Percentiles rank a stretch among this genome's conserved stretches.
Conservation (phyloP, 2,888 invertebrate species). For the Herminia tarsipennalis region DNA sequence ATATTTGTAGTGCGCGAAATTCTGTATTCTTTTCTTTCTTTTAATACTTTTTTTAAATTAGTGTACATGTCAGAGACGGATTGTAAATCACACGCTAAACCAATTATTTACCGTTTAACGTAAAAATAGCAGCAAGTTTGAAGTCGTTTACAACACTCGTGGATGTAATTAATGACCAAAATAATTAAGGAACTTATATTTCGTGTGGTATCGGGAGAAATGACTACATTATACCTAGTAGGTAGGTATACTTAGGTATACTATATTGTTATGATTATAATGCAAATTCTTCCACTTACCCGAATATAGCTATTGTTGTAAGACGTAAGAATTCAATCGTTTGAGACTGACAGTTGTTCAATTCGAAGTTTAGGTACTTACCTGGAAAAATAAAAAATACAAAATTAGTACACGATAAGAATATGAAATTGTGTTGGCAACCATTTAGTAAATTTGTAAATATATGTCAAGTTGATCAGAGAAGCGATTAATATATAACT, state of each 20-base stretch:
- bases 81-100: neutral
- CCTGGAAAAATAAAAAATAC: conserved; percentile 4
- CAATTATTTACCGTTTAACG: conserved; percentile 13
- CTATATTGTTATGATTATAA: no score
- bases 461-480: no score
- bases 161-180: conserved; percentile 2
- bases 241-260: no score
- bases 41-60: neutral
- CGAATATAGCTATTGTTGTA: no score
- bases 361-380: neutral
- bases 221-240: no score
- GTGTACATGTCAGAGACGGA: neutral
- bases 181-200: neutral
- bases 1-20: no score
- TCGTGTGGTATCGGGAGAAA: neutral
- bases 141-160: conserved; percentile 1
- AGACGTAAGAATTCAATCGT: no score
- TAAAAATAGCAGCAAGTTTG: neutral
- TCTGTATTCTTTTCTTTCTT: neutral
- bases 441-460: no score
- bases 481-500: no score
- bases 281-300: no score
- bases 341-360: neutral
- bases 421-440: no score
- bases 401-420: no score